phyloP scores from a whole-genome alignment of 2,113 vertebrate genomes.

The Perccottus glenii region DNA sequence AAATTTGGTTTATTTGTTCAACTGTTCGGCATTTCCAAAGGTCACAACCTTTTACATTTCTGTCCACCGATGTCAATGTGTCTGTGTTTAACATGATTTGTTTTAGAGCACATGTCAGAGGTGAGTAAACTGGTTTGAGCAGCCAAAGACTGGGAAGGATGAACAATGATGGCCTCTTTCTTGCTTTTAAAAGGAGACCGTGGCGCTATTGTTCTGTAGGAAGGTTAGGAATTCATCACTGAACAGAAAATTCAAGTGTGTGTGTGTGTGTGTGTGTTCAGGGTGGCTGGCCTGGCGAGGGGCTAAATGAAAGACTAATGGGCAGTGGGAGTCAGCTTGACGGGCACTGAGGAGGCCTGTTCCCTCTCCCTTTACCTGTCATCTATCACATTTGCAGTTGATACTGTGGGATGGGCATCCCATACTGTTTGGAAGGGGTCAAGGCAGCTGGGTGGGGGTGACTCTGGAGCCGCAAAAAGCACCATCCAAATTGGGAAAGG shows the following conservation, averaged over 20 bases:
- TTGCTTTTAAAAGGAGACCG: constrained; percentile 44
- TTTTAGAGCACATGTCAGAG: constrained; percentile 57
- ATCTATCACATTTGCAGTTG: constrained; percentile 74
- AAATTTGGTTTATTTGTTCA: constrained; percentile 73
- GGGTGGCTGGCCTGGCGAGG: constrained; percentile 66
- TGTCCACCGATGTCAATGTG: constrained; percentile 67
- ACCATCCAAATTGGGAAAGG: constrained; percentile 35
- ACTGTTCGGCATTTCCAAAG: constrained; percentile 81
- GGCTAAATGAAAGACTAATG: constrained; percentile 78
- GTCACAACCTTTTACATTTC: constrained; percentile 78
- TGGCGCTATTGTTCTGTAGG: constrained; percentile 44
- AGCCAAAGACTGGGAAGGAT: constrained; percentile 56
- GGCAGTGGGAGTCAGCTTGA: constrained; percentile 68
- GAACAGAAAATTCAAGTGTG: constrained; percentile 69
- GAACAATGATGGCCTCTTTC: constrained; percentile 54
- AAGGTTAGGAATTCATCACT: constrained; percentile 62
- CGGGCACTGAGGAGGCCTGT: constrained; percentile 73
- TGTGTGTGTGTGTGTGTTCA: constrained; percentile 48
- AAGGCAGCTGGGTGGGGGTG: constrained; percentile 23
- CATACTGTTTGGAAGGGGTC: constrained; percentile 32
- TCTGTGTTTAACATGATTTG: constrained; percentile 68
- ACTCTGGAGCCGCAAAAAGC: not conserved
- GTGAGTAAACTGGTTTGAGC: constrained; percentile 52
- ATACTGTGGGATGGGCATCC: constrained; percentile 74
- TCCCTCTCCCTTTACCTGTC: constrained; percentile 61